phyloP scores from a whole-genome alignment of 2,113 vertebrate genomes.

The Macquaria australasica region DNA sequence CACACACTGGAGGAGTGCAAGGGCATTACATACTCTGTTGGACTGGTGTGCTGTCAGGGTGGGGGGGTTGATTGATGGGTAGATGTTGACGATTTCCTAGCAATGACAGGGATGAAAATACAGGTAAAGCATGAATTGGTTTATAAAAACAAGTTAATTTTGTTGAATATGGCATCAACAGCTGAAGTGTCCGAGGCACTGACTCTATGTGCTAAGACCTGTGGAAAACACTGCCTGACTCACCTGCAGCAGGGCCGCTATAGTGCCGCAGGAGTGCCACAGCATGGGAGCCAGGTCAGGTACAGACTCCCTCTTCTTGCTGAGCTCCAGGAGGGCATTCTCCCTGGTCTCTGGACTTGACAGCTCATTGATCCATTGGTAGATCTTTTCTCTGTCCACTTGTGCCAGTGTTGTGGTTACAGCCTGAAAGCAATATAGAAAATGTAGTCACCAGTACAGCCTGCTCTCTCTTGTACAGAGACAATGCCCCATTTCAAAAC shows the following conservation, averaged over 20 bases:
- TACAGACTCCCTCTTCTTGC: slow-evolving; percentile 95
- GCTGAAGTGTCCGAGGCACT: neutral
- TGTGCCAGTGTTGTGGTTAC: slow-evolving; percentile 94
- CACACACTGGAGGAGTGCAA: slow-evolving; percentile 94
- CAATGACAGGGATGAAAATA: neutral
- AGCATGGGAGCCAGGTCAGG: slow-evolving; percentile 95
- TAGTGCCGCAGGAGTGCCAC: slow-evolving; percentile 97
- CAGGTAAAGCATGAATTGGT: neutral
- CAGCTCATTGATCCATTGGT: slow-evolving; percentile 97
- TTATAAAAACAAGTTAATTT: neutral
- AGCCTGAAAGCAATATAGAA: slow-evolving; percentile 79
- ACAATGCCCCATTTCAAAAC: neutral
- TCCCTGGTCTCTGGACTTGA: slow-evolving; percentile 95
- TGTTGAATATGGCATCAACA: too few relatives aligned
- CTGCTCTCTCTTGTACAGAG: neutral
- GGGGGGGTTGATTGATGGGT: slow-evolving; percentile 95
- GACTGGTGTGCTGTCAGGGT: slow-evolving; percentile 96
- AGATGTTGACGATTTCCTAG: slow-evolving; percentile 98
- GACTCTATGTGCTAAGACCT: too few relatives aligned
- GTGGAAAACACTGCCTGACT: neutral
- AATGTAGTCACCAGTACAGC: neutral
- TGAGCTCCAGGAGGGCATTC: slow-evolving; percentile 94
- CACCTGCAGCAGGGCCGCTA: slow-evolving; percentile 94
- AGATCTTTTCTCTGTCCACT: slow-evolving; percentile 96
- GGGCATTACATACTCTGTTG: slow-evolving; percentile 95